Evolutionary conservation across 2,888 invertebrate species (phyloP).

Genomic region (Lasioglossum figueresi): DNA sequence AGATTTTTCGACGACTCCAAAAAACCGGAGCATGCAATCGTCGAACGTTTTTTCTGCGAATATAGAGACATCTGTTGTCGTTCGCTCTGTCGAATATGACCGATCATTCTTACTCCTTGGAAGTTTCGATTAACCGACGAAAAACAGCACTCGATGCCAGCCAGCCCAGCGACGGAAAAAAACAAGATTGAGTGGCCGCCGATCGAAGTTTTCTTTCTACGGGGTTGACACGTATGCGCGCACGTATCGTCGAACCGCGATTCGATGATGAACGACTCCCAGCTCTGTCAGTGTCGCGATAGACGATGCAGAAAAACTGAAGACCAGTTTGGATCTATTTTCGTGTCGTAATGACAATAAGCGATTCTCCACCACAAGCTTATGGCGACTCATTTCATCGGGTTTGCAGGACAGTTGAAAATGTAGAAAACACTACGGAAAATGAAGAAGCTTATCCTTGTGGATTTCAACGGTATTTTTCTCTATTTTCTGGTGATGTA

Average conservation of each 20-base stretch:
- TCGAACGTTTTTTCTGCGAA: conserved; percentile 9
- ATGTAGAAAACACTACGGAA: too few relatives aligned
- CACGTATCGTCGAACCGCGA: conserved; percentile 47
- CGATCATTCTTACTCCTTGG: conserved; percentile 33
- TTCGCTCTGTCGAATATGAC: conserved; percentile 18
- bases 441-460: too few relatives aligned
- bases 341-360: conserved; percentile 39
- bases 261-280: conserved; percentile 68
- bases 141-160: conserved; percentile 43
- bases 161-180: conserved; percentile 26
- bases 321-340: conserved; percentile 38
- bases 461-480: too few relatives aligned
- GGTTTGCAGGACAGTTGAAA: too few relatives aligned
- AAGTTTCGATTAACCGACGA: conserved; percentile 36
- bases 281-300: conserved; percentile 49
- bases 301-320: conserved; percentile 45
- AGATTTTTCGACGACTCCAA: neutral
- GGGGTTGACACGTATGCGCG: conserved; percentile 47
- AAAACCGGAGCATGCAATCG: conserved; percentile 10
- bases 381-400: neutral
- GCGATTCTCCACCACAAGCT: neutral
- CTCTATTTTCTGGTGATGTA: too few relatives aligned
- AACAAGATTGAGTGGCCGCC: conserved; percentile 63
- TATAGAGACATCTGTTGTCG: conserved; percentile 8
- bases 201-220: conserved; percentile 59